Evolutionary conservation across 2,113 vertebrate species (phyloP), one percentile per base, ranked within the genome.

Genomic region (Pyxicephalus adspersus): DNA sequence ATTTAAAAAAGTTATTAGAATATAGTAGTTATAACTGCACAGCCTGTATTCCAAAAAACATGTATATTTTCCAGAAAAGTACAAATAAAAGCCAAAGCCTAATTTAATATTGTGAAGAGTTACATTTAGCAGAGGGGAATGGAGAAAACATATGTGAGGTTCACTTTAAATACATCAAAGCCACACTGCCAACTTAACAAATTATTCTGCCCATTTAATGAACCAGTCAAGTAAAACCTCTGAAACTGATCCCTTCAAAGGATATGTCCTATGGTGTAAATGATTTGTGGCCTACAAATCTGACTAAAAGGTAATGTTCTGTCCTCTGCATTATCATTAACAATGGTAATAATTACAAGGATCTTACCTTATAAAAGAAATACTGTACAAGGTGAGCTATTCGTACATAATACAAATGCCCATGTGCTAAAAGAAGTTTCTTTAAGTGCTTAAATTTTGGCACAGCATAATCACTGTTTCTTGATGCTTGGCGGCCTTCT

Each of bases 371-470:
- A 91, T 99, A 99, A 90, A 99, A 99, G 94, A 99, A 99, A 93
- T 99, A 99, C 85, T 99, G 97, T 89, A 99, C 97, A 84, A 99
- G 95, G 84, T 99, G 96, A 83, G 98, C 95, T 88, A 99, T 99
- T 89, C 97, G 95, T 80, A 98, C 95, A 20, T 99, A 99, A 89
- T 99, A 99, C 23, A 99, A 96, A 91, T 99, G 98, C 28, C 98
- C 98, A 16, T 99, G 98, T 74, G 87, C 97, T 89, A 99, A 89
- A 3, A 99, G 86, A 58, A 99, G 90, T 90, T 95, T 98, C 87
- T 92, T 96, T 67, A 99, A 93, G 83, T 98, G 96, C 83, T 97
- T 98, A 72, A 99, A 96, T 90, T 97, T 98, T 84, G 97, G 96
- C 86, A 99, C 92, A 89, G 98, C 95, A 5, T 98, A 99, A 87